phyloP scores from a whole-genome alignment of 2,888 invertebrate genomes.

The Resseliella maxima region DNA sequence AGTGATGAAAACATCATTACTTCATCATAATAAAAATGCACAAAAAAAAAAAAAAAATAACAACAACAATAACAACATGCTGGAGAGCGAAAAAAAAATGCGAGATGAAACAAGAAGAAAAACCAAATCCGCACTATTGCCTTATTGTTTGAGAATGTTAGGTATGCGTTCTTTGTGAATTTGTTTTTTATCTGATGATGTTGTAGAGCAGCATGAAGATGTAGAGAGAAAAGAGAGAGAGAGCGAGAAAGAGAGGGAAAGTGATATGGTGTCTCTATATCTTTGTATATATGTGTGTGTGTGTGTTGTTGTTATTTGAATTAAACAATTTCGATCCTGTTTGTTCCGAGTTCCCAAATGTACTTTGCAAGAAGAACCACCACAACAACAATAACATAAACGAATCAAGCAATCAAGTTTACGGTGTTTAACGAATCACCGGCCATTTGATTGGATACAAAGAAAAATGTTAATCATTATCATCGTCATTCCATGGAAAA shows the following conservation, averaged over 20 bases:
- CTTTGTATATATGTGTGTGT: no score
- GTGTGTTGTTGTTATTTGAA: neutral
- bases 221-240: neutral
- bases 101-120: neutral
- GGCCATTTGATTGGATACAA: neutral
- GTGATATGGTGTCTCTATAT: neutral
- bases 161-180: neutral
- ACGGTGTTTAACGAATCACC: neutral
- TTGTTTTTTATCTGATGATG: neutral
- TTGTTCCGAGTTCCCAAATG: neutral
- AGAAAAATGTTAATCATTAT: conserved; percentile 24
- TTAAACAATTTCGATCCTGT: neutral
- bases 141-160: no score
- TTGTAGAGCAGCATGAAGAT: neutral
- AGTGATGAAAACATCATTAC: conserved; percentile 42
- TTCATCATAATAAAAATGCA: conserved; percentile 15
- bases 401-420: no score
- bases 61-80: neutral
- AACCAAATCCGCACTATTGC: neutral
- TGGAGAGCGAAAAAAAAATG: neutral
- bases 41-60: neutral
- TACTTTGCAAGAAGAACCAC: neutral
- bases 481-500: conserved; percentile 41
- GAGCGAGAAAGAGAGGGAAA: neutral
- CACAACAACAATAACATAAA: no score